Conservation (phyloP, 2,113 vertebrate genomes). For the Nibea coibor region DNA sequence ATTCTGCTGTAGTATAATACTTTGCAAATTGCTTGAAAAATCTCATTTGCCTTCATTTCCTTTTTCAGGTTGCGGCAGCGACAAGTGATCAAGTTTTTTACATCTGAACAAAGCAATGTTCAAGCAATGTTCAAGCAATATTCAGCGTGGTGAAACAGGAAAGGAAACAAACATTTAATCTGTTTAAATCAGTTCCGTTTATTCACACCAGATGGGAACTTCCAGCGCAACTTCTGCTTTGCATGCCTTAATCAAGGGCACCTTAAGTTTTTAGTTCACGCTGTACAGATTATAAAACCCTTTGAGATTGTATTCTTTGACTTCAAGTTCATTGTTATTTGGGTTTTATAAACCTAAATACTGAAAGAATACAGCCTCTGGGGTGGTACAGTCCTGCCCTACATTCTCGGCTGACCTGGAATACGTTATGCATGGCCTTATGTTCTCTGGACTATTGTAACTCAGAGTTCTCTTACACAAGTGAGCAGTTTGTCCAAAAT, state of each 20-base stretch:
- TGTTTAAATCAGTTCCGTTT: not conserved
- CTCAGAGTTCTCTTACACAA: not conserved
- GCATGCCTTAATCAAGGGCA: not conserved
- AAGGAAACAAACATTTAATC: not conserved
- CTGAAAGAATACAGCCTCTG: not conserved
- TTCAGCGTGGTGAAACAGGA: not conserved
- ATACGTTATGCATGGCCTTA: not conserved
- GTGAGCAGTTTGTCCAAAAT: not conserved
- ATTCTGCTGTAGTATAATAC: constrained; percentile 30
- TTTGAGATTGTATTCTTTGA: constrained; percentile 1
- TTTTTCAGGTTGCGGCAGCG: not conserved
- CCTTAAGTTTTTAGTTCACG: not conserved
- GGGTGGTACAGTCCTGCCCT: not conserved
- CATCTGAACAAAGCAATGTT: constrained; percentile 4
- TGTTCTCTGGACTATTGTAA: not conserved
- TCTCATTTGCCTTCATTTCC: constrained; percentile 42
- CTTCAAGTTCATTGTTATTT: not conserved
- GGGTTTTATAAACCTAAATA: not conserved
- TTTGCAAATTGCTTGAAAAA: constrained; percentile 50
- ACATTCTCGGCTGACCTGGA: not conserved
- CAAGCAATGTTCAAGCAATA: not conserved
- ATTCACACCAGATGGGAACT: not conserved
- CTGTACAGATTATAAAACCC: not conserved
- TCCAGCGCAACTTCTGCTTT: not conserved
- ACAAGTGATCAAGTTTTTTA: not conserved